Conservation (phyloP, 2,888 invertebrate genomes). For the Chalcis sispes region DNA sequence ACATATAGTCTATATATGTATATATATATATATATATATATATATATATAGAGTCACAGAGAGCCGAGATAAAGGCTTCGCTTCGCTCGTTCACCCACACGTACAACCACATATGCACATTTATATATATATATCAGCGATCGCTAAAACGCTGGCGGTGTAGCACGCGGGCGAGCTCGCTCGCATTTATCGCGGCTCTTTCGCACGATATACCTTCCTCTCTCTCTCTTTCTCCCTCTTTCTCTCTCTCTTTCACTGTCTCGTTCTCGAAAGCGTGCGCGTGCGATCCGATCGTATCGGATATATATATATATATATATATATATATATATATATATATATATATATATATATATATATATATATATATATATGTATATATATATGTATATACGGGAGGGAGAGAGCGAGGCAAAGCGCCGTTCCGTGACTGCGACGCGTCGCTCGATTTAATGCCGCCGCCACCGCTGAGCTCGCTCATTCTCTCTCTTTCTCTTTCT, state of each 20-base stretch:
- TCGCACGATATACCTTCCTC: constrained; percentile 17
- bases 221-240: too few relatives aligned
- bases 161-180: not conserved
- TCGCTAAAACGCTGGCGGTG: constrained; percentile 10
- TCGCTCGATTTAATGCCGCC: constrained; percentile 57
- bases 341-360: too few relatives aligned
- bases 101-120: too few relatives aligned
- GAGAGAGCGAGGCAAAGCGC: constrained; percentile 11
- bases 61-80: constrained; percentile 27
- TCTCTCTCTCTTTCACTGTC: too few relatives aligned
- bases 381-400: not conserved
- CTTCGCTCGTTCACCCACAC: too few relatives aligned
- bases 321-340: too few relatives aligned
- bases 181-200: constrained; percentile 34
- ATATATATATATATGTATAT: too few relatives aligned
- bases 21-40: too few relatives aligned
- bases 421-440: constrained; percentile 54
- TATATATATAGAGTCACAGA: too few relatives aligned
- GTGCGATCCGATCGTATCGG: constrained; percentile 31
- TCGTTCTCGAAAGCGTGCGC: too few relatives aligned
- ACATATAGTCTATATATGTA: too few relatives aligned
- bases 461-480: constrained; percentile 9
- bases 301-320: too few relatives aligned
- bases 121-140: constrained; percentile 23
- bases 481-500: not conserved